Base-by-base conservation (phyloP, 2,113 vertebrate genomes). In the Callipepla squamata region DNA sequence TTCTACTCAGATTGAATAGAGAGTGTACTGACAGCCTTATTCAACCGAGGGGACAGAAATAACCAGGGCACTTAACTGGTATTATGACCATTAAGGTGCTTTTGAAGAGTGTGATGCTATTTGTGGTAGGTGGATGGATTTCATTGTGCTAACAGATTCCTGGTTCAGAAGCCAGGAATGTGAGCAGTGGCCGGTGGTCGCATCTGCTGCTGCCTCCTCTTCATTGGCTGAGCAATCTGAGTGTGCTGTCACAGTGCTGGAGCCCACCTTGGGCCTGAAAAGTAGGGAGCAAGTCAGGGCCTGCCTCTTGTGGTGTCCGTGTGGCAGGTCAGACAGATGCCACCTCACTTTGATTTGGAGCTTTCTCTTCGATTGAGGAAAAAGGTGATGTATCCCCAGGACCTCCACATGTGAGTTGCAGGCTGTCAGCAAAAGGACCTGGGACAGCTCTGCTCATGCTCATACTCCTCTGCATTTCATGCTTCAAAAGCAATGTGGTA, bases 371-470 rank as follows among this genome's bases (percentile, higher is more conserved):
- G 26, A 7, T 68, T 58, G 79, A 70, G 28, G 48, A 8, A 83
- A 82, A 20, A 5, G 38, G 2, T 70, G 9, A 1, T 61, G 47
- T 65, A 91, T 68, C 40, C 13, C n/a, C 7, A 32, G 45, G 26
- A 28, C 11, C 23, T 57, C 17, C 8, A 19, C 2, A 0, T 1
- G 13, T 32, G 8, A 9, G 2, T 55, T 87, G 44, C 61, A 65
- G 40, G 30, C 34, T 88, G 28, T 44, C 22, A n/a, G 51, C 44
- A 61, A n/a, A 48, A 72, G 58, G 32, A 30, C 20, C 80, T 61
- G 62, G 45, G 19, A 44, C 25, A 1, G 1, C 7, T 19, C 57
- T 80, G 16, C 28, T 86, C 1, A 44, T 61, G 28, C 38, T 80
- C 0, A 1, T 72, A 53, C 50, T 15, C 9, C 26, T 84, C 38